Conservation (phyloP, 2,888 invertebrate genomes). For the Lithophane ornitopus region DNA sequence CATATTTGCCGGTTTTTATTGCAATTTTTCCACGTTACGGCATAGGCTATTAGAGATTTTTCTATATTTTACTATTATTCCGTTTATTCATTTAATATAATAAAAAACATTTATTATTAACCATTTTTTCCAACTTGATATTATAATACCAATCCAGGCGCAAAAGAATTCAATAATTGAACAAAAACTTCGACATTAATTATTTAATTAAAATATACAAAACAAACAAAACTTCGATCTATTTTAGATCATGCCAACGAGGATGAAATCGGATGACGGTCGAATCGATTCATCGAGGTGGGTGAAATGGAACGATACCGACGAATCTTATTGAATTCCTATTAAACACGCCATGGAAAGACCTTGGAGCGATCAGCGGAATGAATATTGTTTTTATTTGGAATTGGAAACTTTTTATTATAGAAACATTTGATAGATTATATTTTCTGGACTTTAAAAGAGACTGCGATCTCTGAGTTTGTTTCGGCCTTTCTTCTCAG, state of each 20-base stretch:
- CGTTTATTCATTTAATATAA: too few species aligned
- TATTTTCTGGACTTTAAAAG: too few species aligned
- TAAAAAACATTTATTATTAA: too few species aligned
- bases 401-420: background rate
- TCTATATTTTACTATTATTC: too few species aligned
- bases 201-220: too few species aligned
- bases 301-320: slow-evolving; percentile 59
- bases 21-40: too few species aligned
- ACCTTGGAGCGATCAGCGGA: slow-evolving; percentile 31
- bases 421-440: background rate
- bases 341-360: slow-evolving; percentile 61
- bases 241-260: slow-evolving; percentile 59
- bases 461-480: too few species aligned
- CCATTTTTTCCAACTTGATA: background rate
- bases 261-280: slow-evolving; percentile 59
- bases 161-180: slow-evolving; percentile 53
- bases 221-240: slow-evolving; percentile 56
- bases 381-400: slow-evolving; percentile 30
- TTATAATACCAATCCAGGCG: background rate
- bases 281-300: slow-evolving; percentile 62
- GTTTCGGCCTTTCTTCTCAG: too few species aligned
- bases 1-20: too few species aligned
- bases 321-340: slow-evolving; percentile 63
- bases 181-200: slow-evolving; percentile 53
- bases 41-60: too few species aligned